phyloP scores from a whole-genome alignment of 1,140 invertebrate species.

The Asbolus verrucosus region DNA sequence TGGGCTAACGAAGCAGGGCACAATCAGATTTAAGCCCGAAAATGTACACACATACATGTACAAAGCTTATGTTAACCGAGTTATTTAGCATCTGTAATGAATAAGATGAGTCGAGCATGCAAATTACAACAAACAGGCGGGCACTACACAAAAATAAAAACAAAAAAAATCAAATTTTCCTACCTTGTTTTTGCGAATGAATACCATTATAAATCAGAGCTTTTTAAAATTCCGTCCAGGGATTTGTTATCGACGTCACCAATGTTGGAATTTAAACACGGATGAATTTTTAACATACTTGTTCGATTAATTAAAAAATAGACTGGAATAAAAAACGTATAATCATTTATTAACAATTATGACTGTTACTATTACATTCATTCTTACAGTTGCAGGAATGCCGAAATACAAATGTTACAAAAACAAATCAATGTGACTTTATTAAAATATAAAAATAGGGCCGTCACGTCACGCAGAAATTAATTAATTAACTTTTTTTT shows the following conservation, averaged over 20 bases:
- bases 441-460: slow-evolving; percentile 4
- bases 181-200: slow-evolving; percentile 32
- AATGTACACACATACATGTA: slow-evolving; percentile 30
- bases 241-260: slow-evolving; percentile 14
- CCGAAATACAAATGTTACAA: slow-evolving; percentile 19
- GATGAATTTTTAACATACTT: neutral
- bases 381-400: slow-evolving; percentile 19
- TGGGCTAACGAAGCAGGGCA: slow-evolving; percentile 34
- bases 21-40: slow-evolving; percentile 34
- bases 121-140: slow-evolving; percentile 40
- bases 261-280: neutral
- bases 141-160: slow-evolving; percentile 29
- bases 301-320: slow-evolving; percentile 8
- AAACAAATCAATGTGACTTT: neutral
- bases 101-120: slow-evolving; percentile 39
- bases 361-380: slow-evolving; percentile 26
- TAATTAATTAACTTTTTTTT: neutral
- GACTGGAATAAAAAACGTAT: slow-evolving; percentile 23
- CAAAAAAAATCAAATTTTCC: slow-evolving; percentile 2
- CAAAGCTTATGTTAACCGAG: slow-evolving; percentile 42
- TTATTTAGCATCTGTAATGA: slow-evolving; percentile 43
- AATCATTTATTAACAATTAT: slow-evolving; percentile 39
- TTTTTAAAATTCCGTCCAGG: slow-evolving; percentile 16
- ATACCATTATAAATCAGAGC: slow-evolving; percentile 30
- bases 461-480: neutral